Evolutionary conservation across 2,113 vertebrate species (phyloP).

Genomic region (Spea bombifrons): DNA sequence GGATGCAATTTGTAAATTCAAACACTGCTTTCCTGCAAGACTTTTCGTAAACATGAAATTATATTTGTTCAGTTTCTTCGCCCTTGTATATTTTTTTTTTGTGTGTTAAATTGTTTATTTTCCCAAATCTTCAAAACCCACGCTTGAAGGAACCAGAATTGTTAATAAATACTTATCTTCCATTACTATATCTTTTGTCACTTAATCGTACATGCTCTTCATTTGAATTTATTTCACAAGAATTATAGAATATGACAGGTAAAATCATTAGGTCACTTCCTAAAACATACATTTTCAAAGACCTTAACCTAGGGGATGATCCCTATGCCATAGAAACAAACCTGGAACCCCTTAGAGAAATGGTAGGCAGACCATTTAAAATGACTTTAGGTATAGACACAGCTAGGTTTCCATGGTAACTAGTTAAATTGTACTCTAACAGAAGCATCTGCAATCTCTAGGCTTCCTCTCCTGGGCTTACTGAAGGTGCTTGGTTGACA

Average conservation of each 20-base stretch:
- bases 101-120: background rate
- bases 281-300: background rate
- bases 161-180: background rate
- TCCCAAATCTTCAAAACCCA: background rate
- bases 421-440: slow-evolving; percentile 33
- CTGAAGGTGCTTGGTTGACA: slow-evolving; percentile 31
- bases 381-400: slow-evolving; percentile 14
- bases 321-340: slow-evolving; percentile 21
- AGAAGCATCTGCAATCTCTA: slow-evolving; percentile 26
- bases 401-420: slow-evolving; percentile 41
- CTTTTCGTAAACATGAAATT: no score
- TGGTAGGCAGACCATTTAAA: slow-evolving; percentile 26
- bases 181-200: background rate
- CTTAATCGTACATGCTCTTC: background rate
- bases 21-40: no score
- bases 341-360: slow-evolving; percentile 24
- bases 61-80: no score
- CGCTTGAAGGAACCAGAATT: background rate
- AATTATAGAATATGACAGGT: background rate
- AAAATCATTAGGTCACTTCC: background rate
- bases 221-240: background rate
- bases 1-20: no score
- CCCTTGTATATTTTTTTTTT: no score
- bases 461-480: slow-evolving; percentile 28
- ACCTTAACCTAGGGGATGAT: slow-evolving; percentile 24